Percentiles rank a stretch among this genome's conserved stretches.
phyloP scores from a whole-genome alignment of 2,888 invertebrate species.

The Lumbricus terrestris region DNA sequence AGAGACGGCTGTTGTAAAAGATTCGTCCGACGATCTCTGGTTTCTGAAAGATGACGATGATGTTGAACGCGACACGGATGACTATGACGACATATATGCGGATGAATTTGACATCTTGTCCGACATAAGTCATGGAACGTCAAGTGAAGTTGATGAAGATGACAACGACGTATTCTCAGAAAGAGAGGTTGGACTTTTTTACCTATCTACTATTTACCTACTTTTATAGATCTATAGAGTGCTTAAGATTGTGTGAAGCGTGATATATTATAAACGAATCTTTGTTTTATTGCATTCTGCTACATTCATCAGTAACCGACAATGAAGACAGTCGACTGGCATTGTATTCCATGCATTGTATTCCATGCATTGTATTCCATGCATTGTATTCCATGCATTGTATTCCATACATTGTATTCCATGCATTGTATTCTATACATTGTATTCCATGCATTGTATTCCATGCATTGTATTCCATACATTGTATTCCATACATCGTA shows the following conservation, averaged over 20 bases:
- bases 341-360: too few species aligned
- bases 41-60: constrained; percentile 43
- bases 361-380: too few species aligned
- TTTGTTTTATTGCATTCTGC: background rate
- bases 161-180: background rate
- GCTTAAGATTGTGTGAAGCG: background rate
- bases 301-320: too few species aligned
- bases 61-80: constrained; percentile 27
- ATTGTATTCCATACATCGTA: too few species aligned
- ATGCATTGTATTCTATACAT: too few species aligned
- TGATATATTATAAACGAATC: background rate
- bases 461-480: too few species aligned
- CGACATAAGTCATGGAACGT: background rate
- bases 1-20: constrained; percentile 42
- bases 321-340: too few species aligned
- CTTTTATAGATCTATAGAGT: too few species aligned
- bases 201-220: too few species aligned
- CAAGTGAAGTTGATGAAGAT: background rate
- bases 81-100: background rate
- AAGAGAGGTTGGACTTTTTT: background rate
- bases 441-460: too few species aligned
- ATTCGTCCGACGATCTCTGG: constrained; percentile 48
- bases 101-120: background rate
- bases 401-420: too few species aligned
- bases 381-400: too few species aligned